phyloP scores from a whole-genome alignment of 2,888 invertebrate species.

The Lordiphosa fenestrarum region DNA sequence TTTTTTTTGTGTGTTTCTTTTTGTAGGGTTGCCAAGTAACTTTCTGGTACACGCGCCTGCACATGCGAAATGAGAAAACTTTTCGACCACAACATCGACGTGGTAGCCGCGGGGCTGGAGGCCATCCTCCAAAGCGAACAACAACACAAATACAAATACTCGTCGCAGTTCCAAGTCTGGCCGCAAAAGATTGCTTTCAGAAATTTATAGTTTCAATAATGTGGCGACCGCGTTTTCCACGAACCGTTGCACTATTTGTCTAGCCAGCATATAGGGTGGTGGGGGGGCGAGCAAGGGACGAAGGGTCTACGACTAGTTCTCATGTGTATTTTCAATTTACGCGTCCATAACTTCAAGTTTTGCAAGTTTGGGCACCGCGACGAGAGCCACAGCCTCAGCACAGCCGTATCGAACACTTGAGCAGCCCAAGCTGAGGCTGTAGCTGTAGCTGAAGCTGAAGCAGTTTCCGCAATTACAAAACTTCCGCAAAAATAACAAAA shows the following conservation, averaged over 20 bases:
- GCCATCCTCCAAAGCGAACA: slow-evolving; percentile 34
- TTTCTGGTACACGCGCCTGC: slow-evolving; percentile 28
- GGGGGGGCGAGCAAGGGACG: slow-evolving; percentile 8
- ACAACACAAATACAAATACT: slow-evolving; percentile 52
- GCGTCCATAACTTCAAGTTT: slow-evolving; percentile 73
- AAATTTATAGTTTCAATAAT: slow-evolving; percentile 73
- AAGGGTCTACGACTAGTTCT: slow-evolving; percentile 23
- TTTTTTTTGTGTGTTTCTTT: not conserved
- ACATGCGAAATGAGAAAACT: slow-evolving; percentile 69
- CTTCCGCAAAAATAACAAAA: slow-evolving; percentile 71
- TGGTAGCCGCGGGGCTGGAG: slow-evolving; percentile 41
- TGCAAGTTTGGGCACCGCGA: slow-evolving; percentile 58
- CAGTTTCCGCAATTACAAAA: slow-evolving; percentile 74
- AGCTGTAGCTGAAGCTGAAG: slow-evolving; percentile 40
- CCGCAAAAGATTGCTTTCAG: slow-evolving; percentile 70
- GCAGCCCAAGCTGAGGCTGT: slow-evolving; percentile 32
- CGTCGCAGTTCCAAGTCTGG: slow-evolving; percentile 54
- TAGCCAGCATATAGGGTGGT: too few species aligned
- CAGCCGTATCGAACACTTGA: slow-evolving; percentile 67
- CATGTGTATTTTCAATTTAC: slow-evolving; percentile 73
- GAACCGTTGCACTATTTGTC: slow-evolving; percentile 30
- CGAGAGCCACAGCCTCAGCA: not conserved
- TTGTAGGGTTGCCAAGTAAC: not conserved
- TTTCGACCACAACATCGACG: slow-evolving; percentile 73
- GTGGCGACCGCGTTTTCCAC: slow-evolving; percentile 48